These are phyloP conservation scores for Cephalotes varians DNA, from an alignment of 2,888 invertebrate species.

Conservation along the genomic window DNA sequence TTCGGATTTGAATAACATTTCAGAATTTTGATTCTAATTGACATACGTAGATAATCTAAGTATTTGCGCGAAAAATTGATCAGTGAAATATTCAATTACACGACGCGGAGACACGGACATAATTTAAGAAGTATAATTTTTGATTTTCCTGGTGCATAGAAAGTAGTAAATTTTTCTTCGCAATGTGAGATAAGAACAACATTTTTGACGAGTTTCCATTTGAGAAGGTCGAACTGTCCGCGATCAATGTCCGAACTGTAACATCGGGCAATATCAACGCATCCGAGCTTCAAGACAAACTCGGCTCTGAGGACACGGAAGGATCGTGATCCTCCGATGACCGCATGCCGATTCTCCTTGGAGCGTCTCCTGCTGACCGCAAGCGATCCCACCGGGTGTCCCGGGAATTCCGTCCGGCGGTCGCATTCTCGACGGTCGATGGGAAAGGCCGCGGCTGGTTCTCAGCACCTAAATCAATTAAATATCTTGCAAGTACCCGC, in stretches of 20 bases:
- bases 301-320: slow-evolving; percentile 17
- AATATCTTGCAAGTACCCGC: slow-evolving; percentile 74
- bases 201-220: not conserved
- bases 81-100: too few species aligned
- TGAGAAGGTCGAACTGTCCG: not conserved
- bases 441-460: slow-evolving; percentile 72
- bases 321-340: slow-evolving; percentile 47
- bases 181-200: not conserved
- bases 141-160: not conserved
- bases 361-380: slow-evolving; percentile 63
- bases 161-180: not conserved
- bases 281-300: slow-evolving; percentile 35
- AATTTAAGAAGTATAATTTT: not conserved
- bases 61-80: not conserved
- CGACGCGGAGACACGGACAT: not conserved
- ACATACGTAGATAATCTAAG: not conserved
- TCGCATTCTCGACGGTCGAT: slow-evolving; percentile 77
- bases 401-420: slow-evolving; percentile 78
- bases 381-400: slow-evolving; percentile 72
- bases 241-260: slow-evolving; percentile 6
- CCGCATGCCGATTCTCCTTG: slow-evolving; percentile 69
- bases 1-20: not conserved
- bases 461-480: slow-evolving; percentile 80
- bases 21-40: not conserved
- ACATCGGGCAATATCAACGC: slow-evolving; percentile 14